Base-by-base conservation (phyloP, 2,888 invertebrate genomes). In the Leptinotarsa tumamoca region DNA sequence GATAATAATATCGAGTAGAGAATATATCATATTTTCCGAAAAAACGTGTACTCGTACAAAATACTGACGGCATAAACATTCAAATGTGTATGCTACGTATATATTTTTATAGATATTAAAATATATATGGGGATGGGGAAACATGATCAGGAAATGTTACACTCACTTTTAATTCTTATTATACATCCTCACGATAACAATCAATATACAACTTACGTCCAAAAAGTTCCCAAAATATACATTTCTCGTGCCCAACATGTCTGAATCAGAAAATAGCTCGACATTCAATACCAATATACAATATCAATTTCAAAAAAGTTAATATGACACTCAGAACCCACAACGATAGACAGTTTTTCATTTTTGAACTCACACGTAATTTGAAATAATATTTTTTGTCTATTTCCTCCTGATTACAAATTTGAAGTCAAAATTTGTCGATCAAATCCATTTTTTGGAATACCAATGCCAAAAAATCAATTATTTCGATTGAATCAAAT, bases 11-110 rank as follows among this genome's bases (percentile, higher is more conserved):
- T 86, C 86, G 86, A 87, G 87, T 87, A 87, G 87, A 87, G 85
- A 87, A 87, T 87, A 87, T 87, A 86, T 84, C 75, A 79, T 83
- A 80, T 82, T 86, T 87, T 87, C 87, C 87, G 85, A 86, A 87
- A 43, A 89, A 89, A 89, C 88, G 88, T 89, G 89, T 88, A 88
- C 87, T 88, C 88, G 87, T 88, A 88, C 86, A 89, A 88, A 89
- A 89, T 89, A 88, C 88, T 87, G 88, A 85, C 85, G 83, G 87
- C 87, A 86, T 86, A 84, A 33, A 83, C 80, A 82, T 82, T 80
- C 80, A 83, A 80, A 84, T 83, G 79, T 84, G 83, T 85, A 86
- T 84, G 84, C 86, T 87, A 87, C 86, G 85, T 87, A 86, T 87
- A 86, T 81, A 81, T 78, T 84, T 82, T 85, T 81, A 83, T 84